Conservation (phyloP, 2,113 vertebrate species). For the Rhea pennata region DNA sequence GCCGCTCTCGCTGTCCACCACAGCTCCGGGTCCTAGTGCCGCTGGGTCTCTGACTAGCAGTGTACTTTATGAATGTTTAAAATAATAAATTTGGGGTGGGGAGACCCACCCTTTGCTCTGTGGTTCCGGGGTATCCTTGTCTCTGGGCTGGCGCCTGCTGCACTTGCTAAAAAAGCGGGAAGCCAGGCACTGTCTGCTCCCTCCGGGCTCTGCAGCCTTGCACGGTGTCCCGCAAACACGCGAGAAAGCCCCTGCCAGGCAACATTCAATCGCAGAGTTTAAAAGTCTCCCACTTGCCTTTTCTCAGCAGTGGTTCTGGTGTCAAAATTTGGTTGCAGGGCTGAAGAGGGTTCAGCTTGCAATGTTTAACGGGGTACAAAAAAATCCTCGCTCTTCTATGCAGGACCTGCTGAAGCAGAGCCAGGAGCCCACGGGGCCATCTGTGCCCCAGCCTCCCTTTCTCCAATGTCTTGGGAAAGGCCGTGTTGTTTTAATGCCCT, state of each 20-base stretch:
- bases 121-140: not conserved
- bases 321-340: not conserved
- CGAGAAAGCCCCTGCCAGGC: not conserved
- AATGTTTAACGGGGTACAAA: not conserved
- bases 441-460: not conserved
- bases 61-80: not conserved
- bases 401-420: not conserved
- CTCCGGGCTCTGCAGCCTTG: not conserved
- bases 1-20: not conserved
- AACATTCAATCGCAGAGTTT: not conserved
- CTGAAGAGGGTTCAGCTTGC: fast-evolving
- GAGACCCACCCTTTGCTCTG: not conserved
- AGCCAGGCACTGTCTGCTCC: not conserved
- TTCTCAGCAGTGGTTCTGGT: not conserved
- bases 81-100: not conserved
- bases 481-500: not conserved
- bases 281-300: slow-evolving; percentile 7
- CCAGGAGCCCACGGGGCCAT: not conserved
- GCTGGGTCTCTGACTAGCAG: not conserved
- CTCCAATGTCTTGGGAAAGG: not conserved
- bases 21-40: not conserved
- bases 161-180: not conserved
- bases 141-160: not conserved
- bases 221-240: not conserved
- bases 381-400: not conserved